Conservation (phyloP, 2,113 vertebrate genomes). For the Nerophis ophidion region DNA sequence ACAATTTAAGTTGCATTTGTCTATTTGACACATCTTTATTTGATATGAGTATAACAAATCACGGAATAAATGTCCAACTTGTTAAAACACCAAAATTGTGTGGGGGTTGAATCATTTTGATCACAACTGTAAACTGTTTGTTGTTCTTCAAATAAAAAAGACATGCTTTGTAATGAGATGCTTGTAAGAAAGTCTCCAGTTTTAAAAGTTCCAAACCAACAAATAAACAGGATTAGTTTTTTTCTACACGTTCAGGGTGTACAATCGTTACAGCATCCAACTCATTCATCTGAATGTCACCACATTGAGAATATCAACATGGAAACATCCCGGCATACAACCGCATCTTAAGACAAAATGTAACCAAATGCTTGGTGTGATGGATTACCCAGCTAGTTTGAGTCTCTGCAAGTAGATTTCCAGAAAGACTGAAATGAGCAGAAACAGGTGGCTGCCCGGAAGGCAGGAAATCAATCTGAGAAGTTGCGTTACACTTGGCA, state of each 20-base stretch:
- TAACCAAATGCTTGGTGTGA: conserved; percentile 24
- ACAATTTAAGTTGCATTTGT: too few relatives aligned
- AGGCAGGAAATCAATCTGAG: conserved; percentile 45
- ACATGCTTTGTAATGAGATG: neutral
- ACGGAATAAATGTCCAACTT: too few relatives aligned
- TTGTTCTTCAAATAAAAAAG: neutral
- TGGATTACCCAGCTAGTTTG: conserved; percentile 25
- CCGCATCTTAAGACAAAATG: conserved; percentile 14
- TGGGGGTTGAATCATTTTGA: too few relatives aligned
- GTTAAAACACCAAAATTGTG: too few relatives aligned
- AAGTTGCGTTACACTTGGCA: conserved; percentile 29
- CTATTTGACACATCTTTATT: too few relatives aligned
- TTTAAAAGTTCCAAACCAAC: neutral
- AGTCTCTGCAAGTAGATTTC: conserved; percentile 30
- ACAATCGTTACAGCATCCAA: conserved; percentile 3
- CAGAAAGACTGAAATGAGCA: conserved; percentile 36
- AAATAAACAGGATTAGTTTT: neutral
- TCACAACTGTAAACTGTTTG: too few relatives aligned
- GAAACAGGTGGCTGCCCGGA: conserved; percentile 47
- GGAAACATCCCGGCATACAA: conserved; percentile 5
- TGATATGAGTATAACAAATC: too few relatives aligned
- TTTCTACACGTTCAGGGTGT: conserved; percentile 1
- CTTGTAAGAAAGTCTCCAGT: neutral
- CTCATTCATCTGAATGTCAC: conserved; percentile 15
- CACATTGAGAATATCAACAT: neutral